A percentile compares a stretch with the other conserved stretches of the same genome.
Evolutionary conservation across 1,140 invertebrate species (phyloP).

Genomic region (Alviniconcha marisindica): DNA sequence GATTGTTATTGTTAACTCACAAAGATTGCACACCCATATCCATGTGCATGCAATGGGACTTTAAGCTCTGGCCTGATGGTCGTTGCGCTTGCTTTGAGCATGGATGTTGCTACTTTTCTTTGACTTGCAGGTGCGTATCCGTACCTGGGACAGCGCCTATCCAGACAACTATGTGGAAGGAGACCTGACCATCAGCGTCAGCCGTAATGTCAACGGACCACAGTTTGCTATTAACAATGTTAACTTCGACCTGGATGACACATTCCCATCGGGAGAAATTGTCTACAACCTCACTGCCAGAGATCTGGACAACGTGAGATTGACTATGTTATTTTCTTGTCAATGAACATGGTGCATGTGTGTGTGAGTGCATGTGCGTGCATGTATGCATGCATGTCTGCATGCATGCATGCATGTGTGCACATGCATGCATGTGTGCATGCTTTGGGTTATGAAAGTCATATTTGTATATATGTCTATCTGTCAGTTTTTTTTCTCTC

Average conservation of each 20-base stretch:
- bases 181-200: slow-evolving; percentile 85
- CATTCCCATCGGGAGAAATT: slow-evolving; percentile 79
- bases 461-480: too few relatives aligned
- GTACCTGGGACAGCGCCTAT: slow-evolving; percentile 42
- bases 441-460: too few relatives aligned
- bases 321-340: background rate
- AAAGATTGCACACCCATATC: too few relatives aligned
- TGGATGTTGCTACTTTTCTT: too few relatives aligned
- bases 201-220: slow-evolving; percentile 84
- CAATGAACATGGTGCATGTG: background rate
- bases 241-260: slow-evolving; percentile 86
- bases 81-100: too few relatives aligned
- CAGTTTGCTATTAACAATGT: slow-evolving; percentile 80
- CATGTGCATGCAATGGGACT: too few relatives aligned
- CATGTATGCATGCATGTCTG: background rate
- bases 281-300: slow-evolving; percentile 48
- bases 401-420: background rate
- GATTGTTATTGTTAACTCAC: too few relatives aligned
- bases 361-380: background rate
- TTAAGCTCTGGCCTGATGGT: too few relatives aligned
- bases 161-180: slow-evolving; percentile 48
- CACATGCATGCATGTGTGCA: background rate
- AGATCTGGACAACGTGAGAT: slow-evolving; percentile 56
- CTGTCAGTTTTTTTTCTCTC: too few relatives aligned
- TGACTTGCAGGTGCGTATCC: slow-evolving; percentile 49